Evolutionary conservation across 2,888 invertebrate genomes (phyloP), one percentile per base, ranked within the genome.

Genomic region (Suillia variegata): DNA sequence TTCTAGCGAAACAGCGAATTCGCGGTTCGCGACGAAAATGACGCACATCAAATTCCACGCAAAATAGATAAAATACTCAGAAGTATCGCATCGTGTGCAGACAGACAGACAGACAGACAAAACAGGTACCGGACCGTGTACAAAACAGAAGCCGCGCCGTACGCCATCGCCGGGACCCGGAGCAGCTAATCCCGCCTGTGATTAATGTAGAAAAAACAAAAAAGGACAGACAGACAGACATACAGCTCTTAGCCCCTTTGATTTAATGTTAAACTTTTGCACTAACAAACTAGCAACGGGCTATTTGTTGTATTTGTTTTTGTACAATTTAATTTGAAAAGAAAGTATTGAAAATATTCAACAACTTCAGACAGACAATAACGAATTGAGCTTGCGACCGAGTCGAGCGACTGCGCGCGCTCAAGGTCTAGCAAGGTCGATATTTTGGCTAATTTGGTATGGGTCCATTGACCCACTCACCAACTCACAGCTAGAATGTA

Each of bases 351-450:
- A n/a, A n/a, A n/a, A n/a, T n/a, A n/a, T n/a, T n/a, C n/a, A n/a
- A n/a, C n/a, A n/a, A n/a, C n/a, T n/a, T n/a, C n/a, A n/a, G n/a
- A 26, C 26, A 38, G n/a, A 3, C 6, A 38, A 38, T 38, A 38
- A 5, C 6, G n/a, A 38, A 38, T 38, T 38, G 6, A 18, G 13
- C 17, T 13, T 5, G 45, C 17, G 45, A 20, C 17, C 18, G 6
- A 20, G 18, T 18, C 6, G 45, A 17, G 20, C n/a, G 4, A 13
- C 20, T 6, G 45, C n/a, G n/a, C 6, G 10, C 6, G 6, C 69
- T 76, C 78, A 80, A 80, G 80, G 79, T 79, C 78, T 71, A 62
- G 55, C 78, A 79, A 80, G 80, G 79, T 78, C 78, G 73, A 66
- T 64, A 69, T 64, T 68, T 71, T 64, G 62, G 62, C 68, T 67